Conservation (phyloP, 2,113 vertebrate species). For the Notarius lentiginosus region DNA sequence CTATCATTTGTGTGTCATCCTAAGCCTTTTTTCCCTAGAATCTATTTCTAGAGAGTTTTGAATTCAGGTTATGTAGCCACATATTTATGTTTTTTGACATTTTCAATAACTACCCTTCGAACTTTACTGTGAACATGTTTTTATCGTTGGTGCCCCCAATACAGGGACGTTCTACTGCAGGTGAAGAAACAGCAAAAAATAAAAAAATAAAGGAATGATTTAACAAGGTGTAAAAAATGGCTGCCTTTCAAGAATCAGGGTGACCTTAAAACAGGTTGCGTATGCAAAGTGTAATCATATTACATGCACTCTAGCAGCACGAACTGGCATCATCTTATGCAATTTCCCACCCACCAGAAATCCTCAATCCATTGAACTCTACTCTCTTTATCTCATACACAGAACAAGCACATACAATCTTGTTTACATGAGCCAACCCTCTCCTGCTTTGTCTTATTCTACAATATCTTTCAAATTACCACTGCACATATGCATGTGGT, state of each 20-base stretch:
- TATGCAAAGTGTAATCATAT: slow-evolving; percentile 68
- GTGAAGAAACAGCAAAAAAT: slow-evolving; percentile 20
- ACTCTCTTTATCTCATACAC: neutral
- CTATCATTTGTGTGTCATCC: neutral
- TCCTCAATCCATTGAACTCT: slow-evolving; percentile 42
- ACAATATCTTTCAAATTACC: neutral
- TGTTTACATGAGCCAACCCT: slow-evolving; percentile 41
- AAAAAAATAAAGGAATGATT: slow-evolving; percentile 14
- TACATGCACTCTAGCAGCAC: slow-evolving; percentile 66
- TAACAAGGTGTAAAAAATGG: slow-evolving; percentile 24
- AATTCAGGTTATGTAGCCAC: neutral
- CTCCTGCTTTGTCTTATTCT: neutral
- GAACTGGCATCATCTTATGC: slow-evolving; percentile 63
- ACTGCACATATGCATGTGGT: neutral
- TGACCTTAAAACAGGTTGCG: slow-evolving; percentile 56
- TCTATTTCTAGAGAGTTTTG: neutral
- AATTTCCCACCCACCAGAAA: slow-evolving; percentile 67
- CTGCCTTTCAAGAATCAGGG: slow-evolving; percentile 27
- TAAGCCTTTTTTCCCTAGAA: neutral
- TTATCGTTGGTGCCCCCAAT: too few species aligned
- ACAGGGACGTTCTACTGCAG: neutral
- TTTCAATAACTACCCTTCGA: neutral
- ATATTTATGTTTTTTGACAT: neutral
- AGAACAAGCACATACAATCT: slow-evolving; percentile 14
- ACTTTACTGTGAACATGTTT: neutral